phyloP scores from a whole-genome alignment of 2,113 vertebrate genomes.

The Polypterus senegalus region DNA sequence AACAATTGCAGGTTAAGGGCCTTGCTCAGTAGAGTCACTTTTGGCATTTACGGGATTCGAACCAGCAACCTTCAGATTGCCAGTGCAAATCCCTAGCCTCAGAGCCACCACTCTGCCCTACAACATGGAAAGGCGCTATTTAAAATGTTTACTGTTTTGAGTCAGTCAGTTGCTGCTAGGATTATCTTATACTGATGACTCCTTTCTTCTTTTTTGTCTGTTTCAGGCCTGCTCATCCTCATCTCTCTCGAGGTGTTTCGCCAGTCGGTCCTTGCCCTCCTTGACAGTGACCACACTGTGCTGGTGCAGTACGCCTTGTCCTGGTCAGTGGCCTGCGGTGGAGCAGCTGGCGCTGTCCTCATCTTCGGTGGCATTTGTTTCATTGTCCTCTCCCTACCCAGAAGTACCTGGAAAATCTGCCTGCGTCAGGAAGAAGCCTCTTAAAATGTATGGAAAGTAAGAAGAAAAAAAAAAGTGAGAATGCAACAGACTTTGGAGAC shows the following conservation, averaged over 20 bases:
- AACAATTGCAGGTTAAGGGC: no score
- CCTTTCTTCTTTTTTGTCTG: constrained; percentile 19
- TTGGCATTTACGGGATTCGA: no score
- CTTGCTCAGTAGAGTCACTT: no score
- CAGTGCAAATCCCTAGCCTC: no score
- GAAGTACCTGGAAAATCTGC: constrained; percentile 52
- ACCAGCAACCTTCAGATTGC: no score
- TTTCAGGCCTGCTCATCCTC: constrained; percentile 65
- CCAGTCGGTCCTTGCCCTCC: constrained; percentile 55
- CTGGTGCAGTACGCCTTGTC: constrained; percentile 63
- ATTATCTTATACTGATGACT: constrained; percentile 10
- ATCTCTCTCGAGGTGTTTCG: constrained; percentile 67
- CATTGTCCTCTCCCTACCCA: constrained; percentile 54
- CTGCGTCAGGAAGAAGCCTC: constrained; percentile 20
- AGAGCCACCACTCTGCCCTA: no score
- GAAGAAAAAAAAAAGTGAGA: no score
- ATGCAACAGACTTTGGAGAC: no score
- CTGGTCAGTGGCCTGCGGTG: constrained; percentile 69
- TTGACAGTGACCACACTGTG: constrained; percentile 47
- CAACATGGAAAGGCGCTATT: no score
- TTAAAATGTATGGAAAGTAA: no score
- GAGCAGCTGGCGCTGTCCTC: constrained; percentile 53
- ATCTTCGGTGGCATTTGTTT: constrained; percentile 59
- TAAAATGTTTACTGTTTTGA: no score
- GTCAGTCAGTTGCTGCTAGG: not conserved